Conservation (phyloP, 1,140 invertebrate genomes). For the Drosophila auraria region DNA sequence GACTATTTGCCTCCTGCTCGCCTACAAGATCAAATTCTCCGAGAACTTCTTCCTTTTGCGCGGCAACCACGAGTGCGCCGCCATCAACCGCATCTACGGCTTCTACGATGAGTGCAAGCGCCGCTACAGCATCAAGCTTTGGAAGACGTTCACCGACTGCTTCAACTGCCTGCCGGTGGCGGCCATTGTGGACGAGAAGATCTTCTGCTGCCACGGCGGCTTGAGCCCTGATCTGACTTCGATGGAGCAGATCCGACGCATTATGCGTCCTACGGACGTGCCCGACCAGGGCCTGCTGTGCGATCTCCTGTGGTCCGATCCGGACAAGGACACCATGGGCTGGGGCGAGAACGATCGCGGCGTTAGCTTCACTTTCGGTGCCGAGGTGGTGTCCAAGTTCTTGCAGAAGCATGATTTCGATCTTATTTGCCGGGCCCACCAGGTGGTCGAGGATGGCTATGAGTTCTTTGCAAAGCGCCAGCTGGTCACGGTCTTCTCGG, state of each 20-base stretch:
- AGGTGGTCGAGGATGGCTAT: conserved; percentile 10
- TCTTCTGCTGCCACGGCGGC: conserved; percentile 13
- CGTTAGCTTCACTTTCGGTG: conserved; percentile 13
- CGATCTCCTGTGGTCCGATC: conserved; percentile 8
- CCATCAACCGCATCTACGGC: conserved; percentile 9
- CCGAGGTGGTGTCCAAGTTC: conserved; percentile 15
- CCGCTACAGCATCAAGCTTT: conserved; percentile 5
- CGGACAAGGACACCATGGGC: conserved; percentile 16
- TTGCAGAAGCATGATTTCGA: conserved; percentile 12
- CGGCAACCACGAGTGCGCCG: conserved; percentile 12
- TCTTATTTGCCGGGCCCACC: conserved; percentile 10
- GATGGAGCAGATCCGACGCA: conserved; percentile 7
- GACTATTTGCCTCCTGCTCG: conserved; percentile 6
- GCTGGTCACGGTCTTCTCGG: conserved; percentile 8
- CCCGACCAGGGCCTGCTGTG: conserved; percentile 5
- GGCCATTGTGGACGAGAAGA: conserved; percentile 13
- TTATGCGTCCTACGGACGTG: background rate
- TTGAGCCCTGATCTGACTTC: conserved; percentile 4
- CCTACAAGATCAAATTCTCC: conserved; percentile 13
- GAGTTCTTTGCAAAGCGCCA: conserved; percentile 11
- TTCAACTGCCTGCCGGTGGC: conserved; percentile 14
- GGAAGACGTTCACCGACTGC: conserved; percentile 16
- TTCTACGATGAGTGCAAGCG: conserved; percentile 18
- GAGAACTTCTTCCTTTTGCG: conserved; percentile 10
- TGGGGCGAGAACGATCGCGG: conserved; percentile 14